Conservation (phyloP, 1,140 invertebrate species). For the Physella acuta region DNA sequence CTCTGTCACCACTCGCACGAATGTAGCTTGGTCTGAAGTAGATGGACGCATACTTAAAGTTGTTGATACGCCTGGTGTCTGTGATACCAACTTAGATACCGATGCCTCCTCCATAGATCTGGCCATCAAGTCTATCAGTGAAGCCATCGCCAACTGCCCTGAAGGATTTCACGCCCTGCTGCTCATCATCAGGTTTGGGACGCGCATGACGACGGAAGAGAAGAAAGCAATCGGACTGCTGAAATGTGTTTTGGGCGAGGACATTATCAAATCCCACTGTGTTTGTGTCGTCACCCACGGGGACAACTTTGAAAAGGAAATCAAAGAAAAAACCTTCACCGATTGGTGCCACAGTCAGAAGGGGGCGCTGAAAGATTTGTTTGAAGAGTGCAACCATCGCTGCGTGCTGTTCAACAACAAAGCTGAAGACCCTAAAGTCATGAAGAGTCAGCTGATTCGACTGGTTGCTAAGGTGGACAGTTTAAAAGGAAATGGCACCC, state of each 20-base stretch:
- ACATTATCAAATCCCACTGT: slow-evolving; percentile 17
- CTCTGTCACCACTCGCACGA: slow-evolving; percentile 11
- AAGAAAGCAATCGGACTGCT: slow-evolving; percentile 23
- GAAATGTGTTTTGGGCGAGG: slow-evolving; percentile 24
- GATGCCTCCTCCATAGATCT: slow-evolving; percentile 11
- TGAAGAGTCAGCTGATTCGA: slow-evolving; percentile 17
- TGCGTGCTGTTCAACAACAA: slow-evolving; percentile 27
- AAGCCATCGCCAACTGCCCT: slow-evolving; percentile 16
- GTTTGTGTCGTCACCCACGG: slow-evolving; percentile 25
- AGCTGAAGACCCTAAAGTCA: slow-evolving; percentile 7
- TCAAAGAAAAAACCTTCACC: slow-evolving; percentile 12
- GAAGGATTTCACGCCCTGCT: slow-evolving; percentile 21
- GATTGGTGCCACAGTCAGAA: slow-evolving; percentile 6
- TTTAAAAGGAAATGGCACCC: slow-evolving; percentile 18
- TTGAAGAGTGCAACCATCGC: slow-evolving; percentile 19
- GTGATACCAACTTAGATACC: slow-evolving; percentile 17
- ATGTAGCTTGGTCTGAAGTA: background rate
- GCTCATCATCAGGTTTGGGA: slow-evolving; percentile 21
- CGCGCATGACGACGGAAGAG: slow-evolving; percentile 22
- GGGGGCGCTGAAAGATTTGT: slow-evolving; percentile 17
- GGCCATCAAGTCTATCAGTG: slow-evolving; percentile 20
- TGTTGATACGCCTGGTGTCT: slow-evolving; percentile 25
- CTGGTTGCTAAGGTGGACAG: slow-evolving; percentile 18
- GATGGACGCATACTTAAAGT: slow-evolving; percentile 20
- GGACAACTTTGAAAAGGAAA: slow-evolving; percentile 24